A percentile compares a stretch with the other conserved stretches of the same genome.
phyloP scores from a whole-genome alignment of 2,888 invertebrate genomes.

The Spilarctia lutea region DNA sequence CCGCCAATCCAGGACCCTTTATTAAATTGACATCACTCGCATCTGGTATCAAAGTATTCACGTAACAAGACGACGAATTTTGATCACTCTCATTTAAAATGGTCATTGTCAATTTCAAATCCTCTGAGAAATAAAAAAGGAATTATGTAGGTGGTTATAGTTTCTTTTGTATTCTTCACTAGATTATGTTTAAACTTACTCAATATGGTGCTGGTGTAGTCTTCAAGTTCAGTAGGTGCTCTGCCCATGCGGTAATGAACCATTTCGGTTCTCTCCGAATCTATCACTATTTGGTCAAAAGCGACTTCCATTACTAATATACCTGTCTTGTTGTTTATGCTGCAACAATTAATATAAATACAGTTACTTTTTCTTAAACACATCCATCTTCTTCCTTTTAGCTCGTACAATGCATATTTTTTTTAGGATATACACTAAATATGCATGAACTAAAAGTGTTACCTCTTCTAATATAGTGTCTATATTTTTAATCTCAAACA shows the following conservation, averaged over 20 bases:
- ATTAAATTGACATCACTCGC: not conserved
- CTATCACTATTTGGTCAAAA: not conserved
- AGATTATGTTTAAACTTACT: not conserved
- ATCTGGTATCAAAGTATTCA: not conserved
- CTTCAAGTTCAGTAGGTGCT: not conserved
- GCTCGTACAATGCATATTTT: too few relatives aligned
- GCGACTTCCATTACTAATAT: not conserved
- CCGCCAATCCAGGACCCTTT: not conserved
- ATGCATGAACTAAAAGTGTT: too few relatives aligned
- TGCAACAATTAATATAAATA: not conserved
- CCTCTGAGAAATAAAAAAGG: not conserved
- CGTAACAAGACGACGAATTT: not conserved
- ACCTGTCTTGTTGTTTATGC: not conserved
- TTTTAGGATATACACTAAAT: too few relatives aligned
- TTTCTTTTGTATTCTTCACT: not conserved
- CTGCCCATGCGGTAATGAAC: not conserved
- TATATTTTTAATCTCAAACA: too few relatives aligned
- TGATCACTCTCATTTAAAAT: not conserved
- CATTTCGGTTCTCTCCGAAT: not conserved
- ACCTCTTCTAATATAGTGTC: too few relatives aligned
- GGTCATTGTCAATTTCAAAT: not conserved
- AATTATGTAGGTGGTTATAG: too few relatives aligned
- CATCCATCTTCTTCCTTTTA: not conserved
- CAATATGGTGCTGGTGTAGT: not conserved
- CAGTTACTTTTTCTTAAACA: not conserved